Evolutionary conservation across 2,113 vertebrate species (phyloP).

Genomic region (Chlorodrepanis virens): DNA sequence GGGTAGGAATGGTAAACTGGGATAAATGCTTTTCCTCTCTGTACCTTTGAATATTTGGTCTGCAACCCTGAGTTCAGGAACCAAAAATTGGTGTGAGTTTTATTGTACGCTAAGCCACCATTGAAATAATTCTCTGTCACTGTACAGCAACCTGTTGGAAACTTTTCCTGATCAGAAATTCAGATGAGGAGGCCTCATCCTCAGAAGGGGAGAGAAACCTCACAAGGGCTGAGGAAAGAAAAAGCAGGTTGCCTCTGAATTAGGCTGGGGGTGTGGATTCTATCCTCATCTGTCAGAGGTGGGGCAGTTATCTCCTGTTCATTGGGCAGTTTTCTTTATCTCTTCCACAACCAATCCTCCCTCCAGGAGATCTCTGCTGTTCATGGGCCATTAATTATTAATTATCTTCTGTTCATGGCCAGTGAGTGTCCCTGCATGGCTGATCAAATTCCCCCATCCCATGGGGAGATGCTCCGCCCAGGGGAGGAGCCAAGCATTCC

Average conservation of each 20-base stretch:
- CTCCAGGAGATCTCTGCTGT: no score
- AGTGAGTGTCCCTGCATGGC: no score
- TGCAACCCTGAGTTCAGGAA: not conserved
- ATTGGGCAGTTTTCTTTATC: not conserved
- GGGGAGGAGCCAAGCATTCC: no score
- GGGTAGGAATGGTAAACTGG: not conserved
- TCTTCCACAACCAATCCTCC: not conserved
- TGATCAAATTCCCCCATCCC: no score
- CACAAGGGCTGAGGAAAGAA: not conserved
- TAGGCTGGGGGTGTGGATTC: not conserved
- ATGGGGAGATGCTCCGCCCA: no score
- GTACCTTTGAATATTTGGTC: not conserved
- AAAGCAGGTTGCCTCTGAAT: not conserved
- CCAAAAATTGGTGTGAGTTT: not conserved
- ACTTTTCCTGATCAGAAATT: not conserved
- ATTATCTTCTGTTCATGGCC: no score
- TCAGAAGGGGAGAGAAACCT: not conserved
- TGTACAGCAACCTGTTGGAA: not conserved
- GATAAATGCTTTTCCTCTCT: not conserved
- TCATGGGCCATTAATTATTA: no score
- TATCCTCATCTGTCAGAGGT: not conserved
- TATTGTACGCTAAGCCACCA: not conserved
- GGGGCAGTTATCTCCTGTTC: not conserved
- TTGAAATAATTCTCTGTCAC: not conserved
- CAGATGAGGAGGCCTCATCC: not conserved